Evolutionary conservation across 1,140 invertebrate genomes (phyloP).

Genomic region (Aphis craccivora): DNA sequence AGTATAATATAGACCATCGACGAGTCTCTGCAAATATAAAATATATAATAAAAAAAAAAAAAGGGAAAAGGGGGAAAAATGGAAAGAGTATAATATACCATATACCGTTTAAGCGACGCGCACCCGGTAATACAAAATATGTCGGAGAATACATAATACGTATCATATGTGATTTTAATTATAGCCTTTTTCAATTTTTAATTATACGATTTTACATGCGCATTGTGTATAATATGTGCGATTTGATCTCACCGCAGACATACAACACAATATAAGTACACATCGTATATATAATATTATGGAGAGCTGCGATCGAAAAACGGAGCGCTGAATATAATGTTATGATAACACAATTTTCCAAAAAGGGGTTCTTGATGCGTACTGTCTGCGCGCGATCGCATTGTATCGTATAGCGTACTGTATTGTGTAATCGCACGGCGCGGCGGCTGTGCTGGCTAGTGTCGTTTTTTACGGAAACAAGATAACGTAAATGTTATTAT

Average conservation of each 20-base stretch:
- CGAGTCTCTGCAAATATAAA: conserved; percentile 6
- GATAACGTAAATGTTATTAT: conserved; percentile 17
- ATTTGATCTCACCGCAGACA: neutral
- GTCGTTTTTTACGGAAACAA: neutral
- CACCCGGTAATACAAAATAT: neutral
- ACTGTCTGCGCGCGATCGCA: neutral
- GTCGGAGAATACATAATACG: neutral
- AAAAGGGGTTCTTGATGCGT: neutral
- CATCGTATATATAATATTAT: neutral
- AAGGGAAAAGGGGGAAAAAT: neutral
- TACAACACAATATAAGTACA: neutral
- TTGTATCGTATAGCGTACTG: neutral
- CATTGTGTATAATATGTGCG: neutral
- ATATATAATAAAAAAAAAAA: neutral
- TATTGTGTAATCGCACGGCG: neutral
- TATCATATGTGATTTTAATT: conserved; percentile 3
- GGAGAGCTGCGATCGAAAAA: neutral
- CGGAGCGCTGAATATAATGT: neutral
- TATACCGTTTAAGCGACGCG: neutral
- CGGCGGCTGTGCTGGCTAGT: neutral
- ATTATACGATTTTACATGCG: neutral
- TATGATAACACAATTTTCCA: neutral
- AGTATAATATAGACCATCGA: neutral
- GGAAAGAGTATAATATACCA: neutral
- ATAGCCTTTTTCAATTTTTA: neutral